These are phyloP conservation scores for Nowickia ferox DNA, from an alignment of 2,888 invertebrate species.

Conservation along the genomic window DNA sequence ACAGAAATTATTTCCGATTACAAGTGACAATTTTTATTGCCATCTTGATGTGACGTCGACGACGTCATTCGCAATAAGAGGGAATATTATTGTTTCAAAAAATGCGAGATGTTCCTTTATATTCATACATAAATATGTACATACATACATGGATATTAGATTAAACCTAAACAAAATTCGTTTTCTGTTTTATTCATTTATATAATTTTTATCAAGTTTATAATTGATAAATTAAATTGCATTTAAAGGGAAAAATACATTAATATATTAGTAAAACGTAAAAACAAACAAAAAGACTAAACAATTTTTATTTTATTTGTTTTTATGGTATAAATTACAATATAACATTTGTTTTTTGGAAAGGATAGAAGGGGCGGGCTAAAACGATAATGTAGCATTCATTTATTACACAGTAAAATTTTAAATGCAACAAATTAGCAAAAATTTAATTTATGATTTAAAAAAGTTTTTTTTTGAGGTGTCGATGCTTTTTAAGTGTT, in stretches of 20 bases:
- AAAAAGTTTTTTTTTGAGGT: slow-evolving; percentile 60
- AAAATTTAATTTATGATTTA: slow-evolving; percentile 49
- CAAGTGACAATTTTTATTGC: no score
- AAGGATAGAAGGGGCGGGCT: slow-evolving; percentile 6
- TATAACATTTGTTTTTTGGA: slow-evolving; percentile 53
- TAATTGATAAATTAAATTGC: slow-evolving; percentile 67
- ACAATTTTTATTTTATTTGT: slow-evolving; percentile 63
- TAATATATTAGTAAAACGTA: slow-evolving; percentile 55
- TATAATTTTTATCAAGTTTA: slow-evolving; percentile 59
- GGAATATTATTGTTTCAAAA: no score
- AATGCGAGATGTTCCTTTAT: no score
- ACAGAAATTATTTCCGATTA: no score
- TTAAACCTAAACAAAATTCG: no score
- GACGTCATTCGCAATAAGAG: no score
- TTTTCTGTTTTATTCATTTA: slow-evolving; percentile 51
- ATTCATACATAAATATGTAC: no score
- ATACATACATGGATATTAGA: no score
- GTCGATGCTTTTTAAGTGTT: slow-evolving; percentile 30
- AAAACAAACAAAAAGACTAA: slow-evolving; percentile 68
- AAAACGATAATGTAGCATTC: slow-evolving; percentile 36
- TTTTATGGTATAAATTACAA: slow-evolving; percentile 62
- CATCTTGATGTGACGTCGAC: no score
- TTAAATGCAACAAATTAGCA: slow-evolving; percentile 23
- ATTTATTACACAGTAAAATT: slow-evolving; percentile 37
- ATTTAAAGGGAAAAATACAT: slow-evolving; percentile 58